Evolutionary conservation across 2,113 vertebrate genomes (phyloP), one percentile per base, ranked within the genome.

Genomic region (Sitta europaea): DNA sequence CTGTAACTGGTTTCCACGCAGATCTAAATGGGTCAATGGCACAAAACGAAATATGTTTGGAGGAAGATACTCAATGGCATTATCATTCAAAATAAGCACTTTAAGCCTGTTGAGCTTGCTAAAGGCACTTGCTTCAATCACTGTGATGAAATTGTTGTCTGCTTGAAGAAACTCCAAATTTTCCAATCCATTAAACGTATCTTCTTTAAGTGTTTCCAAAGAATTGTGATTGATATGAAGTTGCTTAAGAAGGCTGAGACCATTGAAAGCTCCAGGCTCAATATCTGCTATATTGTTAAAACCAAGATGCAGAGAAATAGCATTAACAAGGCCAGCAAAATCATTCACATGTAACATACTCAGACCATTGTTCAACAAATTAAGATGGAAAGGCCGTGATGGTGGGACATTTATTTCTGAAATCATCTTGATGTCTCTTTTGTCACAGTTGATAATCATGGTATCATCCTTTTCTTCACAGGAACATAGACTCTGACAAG

Each of bases 191-290:
- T 98, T 98, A 93, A 99, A 99, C 1, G 98, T 99, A 96, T 99
- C 99, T 97, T 99, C 99, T 97, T 98, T 99, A 85, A 99, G 98
- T 70, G 98, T 99, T 96, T 99, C 98, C 80, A 99, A 98, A 88
- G 98, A 99, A 97, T 99, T 99, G 96, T 99, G 99, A 98, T 99
- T 99, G 97, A 99, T 99, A 96, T 99, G 99, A 92, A 99, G 98
- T 96, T 99, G 99, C 67, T 98, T 99, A 92, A 99, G 98, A 59
- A 98, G 98, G 48, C 98, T 97, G 23, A 99, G 98, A 71, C 98
- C 97, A 92, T 98, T 98, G 90, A 99, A 99, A 95, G 99, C 98
- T 67, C 99, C 99, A 53, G 99, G 98, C 96, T 99, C 99, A 94
- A 99, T 98, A 98, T 99, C 98, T 95, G 98, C 99, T 93, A 99